phyloP scores from a whole-genome alignment of 2,797 vertebrate species.

The Propithecus deckenii region DNA sequence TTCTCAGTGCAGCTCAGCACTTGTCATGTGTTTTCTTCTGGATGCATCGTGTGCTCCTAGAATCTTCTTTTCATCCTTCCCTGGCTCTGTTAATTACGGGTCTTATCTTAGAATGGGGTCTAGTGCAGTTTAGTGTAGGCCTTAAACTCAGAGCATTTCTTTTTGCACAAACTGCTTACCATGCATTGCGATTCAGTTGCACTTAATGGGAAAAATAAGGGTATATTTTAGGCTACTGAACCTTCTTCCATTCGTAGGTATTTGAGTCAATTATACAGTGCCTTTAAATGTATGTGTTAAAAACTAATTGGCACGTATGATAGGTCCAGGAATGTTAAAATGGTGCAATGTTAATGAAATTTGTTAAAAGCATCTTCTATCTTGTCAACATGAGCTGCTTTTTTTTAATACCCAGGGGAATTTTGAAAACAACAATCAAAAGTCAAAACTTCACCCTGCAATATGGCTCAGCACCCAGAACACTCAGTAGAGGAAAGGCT shows the following conservation, averaged over 20 bases:
- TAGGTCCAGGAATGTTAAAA: constrained; percentile 50
- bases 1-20: constrained; percentile 65
- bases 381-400: constrained; percentile 32
- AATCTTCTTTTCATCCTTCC: background rate
- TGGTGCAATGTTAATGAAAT: constrained; percentile 49
- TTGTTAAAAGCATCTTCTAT: background rate
- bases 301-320: background rate
- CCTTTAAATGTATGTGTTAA: constrained; percentile 40
- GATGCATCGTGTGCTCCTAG: constrained; percentile 44
- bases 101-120: constrained; percentile 65
- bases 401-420: background rate
- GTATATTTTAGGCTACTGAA: background rate
- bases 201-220: constrained; percentile 38
- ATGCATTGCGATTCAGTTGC: background rate
- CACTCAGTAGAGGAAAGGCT: background rate
- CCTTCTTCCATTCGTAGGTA: background rate
- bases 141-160: background rate
- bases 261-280: background rate
- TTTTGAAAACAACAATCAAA: constrained; percentile 44
- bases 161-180: constrained; percentile 48
- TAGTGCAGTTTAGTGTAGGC: background rate
- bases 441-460: constrained; percentile 17
- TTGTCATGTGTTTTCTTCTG: constrained; percentile 24
- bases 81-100: constrained; percentile 51
- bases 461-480: background rate